Conservation (phyloP, 2,888 invertebrate species). For the Caenorhabditis sinica region DNA sequence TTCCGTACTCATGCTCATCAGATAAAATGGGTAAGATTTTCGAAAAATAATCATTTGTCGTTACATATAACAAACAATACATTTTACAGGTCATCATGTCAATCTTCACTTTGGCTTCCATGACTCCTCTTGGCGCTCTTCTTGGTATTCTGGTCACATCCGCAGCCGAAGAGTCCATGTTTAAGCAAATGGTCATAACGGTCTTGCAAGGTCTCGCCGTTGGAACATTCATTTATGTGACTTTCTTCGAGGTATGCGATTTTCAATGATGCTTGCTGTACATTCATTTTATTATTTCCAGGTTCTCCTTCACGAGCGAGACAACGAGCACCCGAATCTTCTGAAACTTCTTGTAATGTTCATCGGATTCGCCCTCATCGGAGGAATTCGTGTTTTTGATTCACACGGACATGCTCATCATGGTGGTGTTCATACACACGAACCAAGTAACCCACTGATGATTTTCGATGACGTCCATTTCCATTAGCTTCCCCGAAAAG, state of each 20-base stretch:
- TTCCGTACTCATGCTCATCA: slow-evolving; percentile 83
- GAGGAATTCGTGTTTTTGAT: slow-evolving; percentile 75
- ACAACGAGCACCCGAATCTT: slow-evolving; percentile 83
- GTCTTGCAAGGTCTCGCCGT: slow-evolving; percentile 91
- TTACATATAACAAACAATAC: too few species aligned
- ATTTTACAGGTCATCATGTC: slow-evolving; percentile 70
- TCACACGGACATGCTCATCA: not conserved
- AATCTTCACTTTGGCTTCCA: slow-evolving; percentile 86
- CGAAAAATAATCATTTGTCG: too few species aligned
- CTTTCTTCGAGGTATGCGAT: slow-evolving; percentile 96
- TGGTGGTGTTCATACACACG: not conserved
- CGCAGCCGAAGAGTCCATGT: slow-evolving; percentile 65
- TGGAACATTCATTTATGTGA: slow-evolving; percentile 94
- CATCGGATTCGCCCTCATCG: slow-evolving; percentile 81
- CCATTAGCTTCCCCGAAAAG: not conserved
- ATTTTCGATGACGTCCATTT: not conserved
- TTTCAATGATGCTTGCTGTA: too few species aligned
- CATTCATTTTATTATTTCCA: too few species aligned
- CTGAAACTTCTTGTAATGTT: slow-evolving; percentile 81
- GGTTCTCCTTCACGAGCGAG: slow-evolving; percentile 84
- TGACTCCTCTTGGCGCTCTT: slow-evolving; percentile 87
- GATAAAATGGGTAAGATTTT: slow-evolving; percentile 80
- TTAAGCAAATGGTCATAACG: slow-evolving; percentile 72
- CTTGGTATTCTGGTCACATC: slow-evolving; percentile 78
- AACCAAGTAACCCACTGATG: not conserved